phyloP scores from a whole-genome alignment of 2,888 invertebrate genomes.

The Tipula lateralis region DNA sequence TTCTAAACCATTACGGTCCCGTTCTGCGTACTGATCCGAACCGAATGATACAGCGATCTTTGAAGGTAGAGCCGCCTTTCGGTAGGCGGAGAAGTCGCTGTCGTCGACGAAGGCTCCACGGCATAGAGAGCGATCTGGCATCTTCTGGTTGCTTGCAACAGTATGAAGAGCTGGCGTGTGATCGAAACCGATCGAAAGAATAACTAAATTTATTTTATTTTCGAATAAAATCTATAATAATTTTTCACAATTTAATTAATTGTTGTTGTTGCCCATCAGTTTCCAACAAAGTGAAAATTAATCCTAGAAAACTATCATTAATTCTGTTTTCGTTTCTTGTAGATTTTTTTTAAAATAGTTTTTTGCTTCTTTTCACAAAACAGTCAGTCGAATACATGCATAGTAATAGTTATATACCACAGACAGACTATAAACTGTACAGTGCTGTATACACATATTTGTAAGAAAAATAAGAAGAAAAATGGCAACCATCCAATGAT shows the following conservation, averaged over 20 bases:
- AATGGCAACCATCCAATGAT: slow-evolving; percentile 28
- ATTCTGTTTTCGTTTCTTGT: background rate
- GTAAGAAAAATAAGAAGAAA: slow-evolving; percentile 2
- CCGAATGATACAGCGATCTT: no score
- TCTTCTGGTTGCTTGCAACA: no score
- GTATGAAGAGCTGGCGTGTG: no score
- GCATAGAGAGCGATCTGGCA: no score
- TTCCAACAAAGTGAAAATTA: background rate
- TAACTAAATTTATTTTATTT: no score
- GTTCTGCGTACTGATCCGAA: no score
- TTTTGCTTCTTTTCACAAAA: background rate
- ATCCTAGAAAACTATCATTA: background rate
- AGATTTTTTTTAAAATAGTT: background rate
- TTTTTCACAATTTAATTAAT: background rate
- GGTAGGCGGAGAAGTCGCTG: no score
- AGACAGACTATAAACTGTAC: background rate
- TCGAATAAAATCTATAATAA: background rate
- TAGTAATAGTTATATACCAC: background rate
- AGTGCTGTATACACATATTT: background rate
- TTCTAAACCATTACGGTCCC: no score
- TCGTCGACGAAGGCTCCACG: no score
- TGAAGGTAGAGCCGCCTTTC: no score
- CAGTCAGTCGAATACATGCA: background rate
- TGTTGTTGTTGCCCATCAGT: background rate
- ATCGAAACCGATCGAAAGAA: no score